phyloP scores from a whole-genome alignment of 2,888 invertebrate species.

The Theretra japonica region DNA sequence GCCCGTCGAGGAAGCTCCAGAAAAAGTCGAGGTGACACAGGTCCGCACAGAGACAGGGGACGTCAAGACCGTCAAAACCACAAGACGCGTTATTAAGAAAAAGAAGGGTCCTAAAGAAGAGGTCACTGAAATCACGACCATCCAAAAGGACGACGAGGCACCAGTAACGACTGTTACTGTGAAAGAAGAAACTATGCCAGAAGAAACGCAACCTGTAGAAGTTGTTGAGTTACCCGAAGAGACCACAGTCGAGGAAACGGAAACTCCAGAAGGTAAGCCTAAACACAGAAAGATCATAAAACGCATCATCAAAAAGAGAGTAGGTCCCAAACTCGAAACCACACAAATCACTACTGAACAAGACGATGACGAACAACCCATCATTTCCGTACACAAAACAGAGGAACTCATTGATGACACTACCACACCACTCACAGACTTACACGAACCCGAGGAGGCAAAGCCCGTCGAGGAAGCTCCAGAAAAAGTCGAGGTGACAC shows the following conservation, averaged over 20 bases:
- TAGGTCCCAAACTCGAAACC: conserved; percentile 48
- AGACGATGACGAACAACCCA: conserved; percentile 36
- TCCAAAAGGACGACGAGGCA: conserved; percentile 40
- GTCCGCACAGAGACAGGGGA: conserved; percentile 52
- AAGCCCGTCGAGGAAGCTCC: too few species aligned
- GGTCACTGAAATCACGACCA: conserved; percentile 46
- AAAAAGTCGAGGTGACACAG: conserved; percentile 42
- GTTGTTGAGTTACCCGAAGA: conserved; percentile 53
- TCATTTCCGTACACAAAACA: conserved; percentile 45
- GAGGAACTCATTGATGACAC: conserved; percentile 42
- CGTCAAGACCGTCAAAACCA: conserved; percentile 41
- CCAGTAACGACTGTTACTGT: conserved; percentile 39
- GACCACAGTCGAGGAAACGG: conserved; percentile 39
- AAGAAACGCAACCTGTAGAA: conserved; percentile 32
- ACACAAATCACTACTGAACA: conserved; percentile 57
- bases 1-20: conserved; percentile 42
- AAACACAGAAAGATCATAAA: conserved; percentile 47
- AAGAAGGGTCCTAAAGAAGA: conserved; percentile 48
- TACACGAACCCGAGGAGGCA: too few species aligned
- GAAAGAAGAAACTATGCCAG: conserved; percentile 52
- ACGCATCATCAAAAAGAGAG: conserved; percentile 50
- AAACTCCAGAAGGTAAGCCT: conserved; percentile 52
- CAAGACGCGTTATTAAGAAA: conserved; percentile 55
- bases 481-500: too few species aligned
- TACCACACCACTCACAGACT: conserved; percentile 30